Conservation (phyloP, 2,113 vertebrate genomes). For the Leptocoma aspasia region DNA sequence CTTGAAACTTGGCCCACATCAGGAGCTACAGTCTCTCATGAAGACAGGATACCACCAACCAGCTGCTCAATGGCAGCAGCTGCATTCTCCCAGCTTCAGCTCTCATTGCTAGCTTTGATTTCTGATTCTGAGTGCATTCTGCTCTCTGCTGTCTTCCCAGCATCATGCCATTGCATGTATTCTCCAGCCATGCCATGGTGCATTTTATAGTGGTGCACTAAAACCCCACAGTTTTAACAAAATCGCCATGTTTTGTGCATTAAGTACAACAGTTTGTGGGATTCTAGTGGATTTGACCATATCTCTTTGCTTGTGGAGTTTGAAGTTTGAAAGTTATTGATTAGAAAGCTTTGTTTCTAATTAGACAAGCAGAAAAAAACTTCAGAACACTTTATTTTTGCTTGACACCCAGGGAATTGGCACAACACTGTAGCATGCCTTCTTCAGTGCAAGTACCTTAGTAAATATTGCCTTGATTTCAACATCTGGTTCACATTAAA, state of each 20-base stretch:
- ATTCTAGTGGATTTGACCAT: background rate
- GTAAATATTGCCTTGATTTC: conserved; percentile 15
- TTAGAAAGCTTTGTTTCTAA: conserved; percentile 1
- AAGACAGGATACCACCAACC: background rate
- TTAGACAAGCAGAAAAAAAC: background rate
- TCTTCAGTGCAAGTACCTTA: background rate
- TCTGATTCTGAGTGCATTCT: background rate
- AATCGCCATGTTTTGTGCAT: background rate
- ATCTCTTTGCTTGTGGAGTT: background rate
- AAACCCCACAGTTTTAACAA: background rate
- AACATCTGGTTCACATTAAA: conserved; percentile 47
- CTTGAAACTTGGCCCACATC: background rate
- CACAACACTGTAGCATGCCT: background rate
- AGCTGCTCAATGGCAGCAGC: background rate
- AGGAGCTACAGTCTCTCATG: background rate
- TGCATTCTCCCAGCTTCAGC: background rate
- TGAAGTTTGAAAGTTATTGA: background rate
- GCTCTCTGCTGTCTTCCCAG: background rate
- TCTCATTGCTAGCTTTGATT: background rate
- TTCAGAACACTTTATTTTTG: background rate
- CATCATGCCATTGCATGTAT: background rate
- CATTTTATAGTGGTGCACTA: background rate
- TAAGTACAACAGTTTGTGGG: background rate
- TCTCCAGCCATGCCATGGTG: background rate
- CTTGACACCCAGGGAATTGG: background rate